Percentiles rank a stretch among this genome's conserved stretches.
Evolutionary conservation across 2,888 invertebrate genomes (phyloP).

Genomic region (Pelosia muscerda): DNA sequence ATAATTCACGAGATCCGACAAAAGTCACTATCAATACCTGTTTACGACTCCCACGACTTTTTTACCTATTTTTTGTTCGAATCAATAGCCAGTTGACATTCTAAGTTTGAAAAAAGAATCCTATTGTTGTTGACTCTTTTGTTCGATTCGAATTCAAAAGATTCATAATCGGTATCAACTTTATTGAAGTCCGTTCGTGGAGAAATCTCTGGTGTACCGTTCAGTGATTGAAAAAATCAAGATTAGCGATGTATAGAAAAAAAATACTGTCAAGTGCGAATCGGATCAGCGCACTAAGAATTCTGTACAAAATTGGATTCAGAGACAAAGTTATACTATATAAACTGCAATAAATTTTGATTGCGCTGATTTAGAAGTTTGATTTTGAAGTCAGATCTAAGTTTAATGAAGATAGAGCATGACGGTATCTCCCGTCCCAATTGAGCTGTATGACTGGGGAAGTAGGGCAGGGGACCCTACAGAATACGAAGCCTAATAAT

Average conservation of each 20-base stretch:
- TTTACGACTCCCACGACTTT: conserved; percentile 67
- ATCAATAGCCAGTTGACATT: conserved; percentile 56
- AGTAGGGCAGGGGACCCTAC: too few species aligned
- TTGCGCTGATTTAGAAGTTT: too few species aligned
- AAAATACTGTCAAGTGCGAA: too few species aligned
- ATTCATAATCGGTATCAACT: conserved; percentile 65
- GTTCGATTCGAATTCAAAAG: conserved; percentile 64
- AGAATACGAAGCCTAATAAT: too few species aligned
- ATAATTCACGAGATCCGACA: conserved; percentile 47
- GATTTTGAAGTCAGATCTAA: too few species aligned
- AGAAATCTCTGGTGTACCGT: conserved; percentile 59
- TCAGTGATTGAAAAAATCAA: conserved; percentile 34
- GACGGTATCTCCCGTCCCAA: too few species aligned
- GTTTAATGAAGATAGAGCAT: too few species aligned
- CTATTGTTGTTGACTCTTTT: conserved; percentile 58
- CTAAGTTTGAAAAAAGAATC: conserved; percentile 48
- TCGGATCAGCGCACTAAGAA: too few species aligned
- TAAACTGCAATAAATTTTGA: too few species aligned
- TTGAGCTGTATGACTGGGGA: too few species aligned
- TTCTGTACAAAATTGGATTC: too few species aligned
- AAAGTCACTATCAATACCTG: conserved; percentile 62
- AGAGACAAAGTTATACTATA: too few species aligned
- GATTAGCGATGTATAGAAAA: conserved; percentile 6
- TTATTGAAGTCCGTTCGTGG: conserved; percentile 61
- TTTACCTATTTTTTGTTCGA: conserved; percentile 45